Base-by-base conservation (phyloP, 2,113 vertebrate species). In the Phoxinus phoxinus region DNA sequence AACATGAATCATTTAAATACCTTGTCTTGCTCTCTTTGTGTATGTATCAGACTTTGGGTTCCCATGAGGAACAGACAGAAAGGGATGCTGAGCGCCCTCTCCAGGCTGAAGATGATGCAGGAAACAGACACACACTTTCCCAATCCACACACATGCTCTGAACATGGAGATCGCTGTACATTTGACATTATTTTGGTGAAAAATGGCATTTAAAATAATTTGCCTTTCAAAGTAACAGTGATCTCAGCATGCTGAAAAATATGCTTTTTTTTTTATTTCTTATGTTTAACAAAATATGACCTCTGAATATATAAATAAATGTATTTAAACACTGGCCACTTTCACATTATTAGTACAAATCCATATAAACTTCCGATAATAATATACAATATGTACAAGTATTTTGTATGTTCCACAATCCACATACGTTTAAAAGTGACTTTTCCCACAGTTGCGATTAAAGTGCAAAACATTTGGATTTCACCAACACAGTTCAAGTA, bases 381-480 rank as follows among this genome's bases (percentile, higher is more conserved):
- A 48, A 15, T 37, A 15, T 37, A 58, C 19, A 59, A 59, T 59
- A 41, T 59, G 11, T 58, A 61, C 12, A 61, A 17, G 0, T 25
- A n/a, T 35, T 56, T 77, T 35, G 17, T 32, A 32, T 3, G 6
- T 77, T 37, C 10, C 30, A 56, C 9, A 56, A 35, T 56, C 4
- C 72, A 30, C 30, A 30, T 46, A 19, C 19, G 41, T 79, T 32
- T n/a, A 80, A 59, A 48, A 46, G n/a, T 19, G 7, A 37, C 37
- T 19, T 12, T 61, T 78, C 41, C 32, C 32, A 84, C 74, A 51
- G 12, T 17, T 65, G 46, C 12, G 51, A 11, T 12, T 37, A 61
- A 48, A 72, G 76, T 56, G 25, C 48, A 86, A 67, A 59, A 78
- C 61, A 65, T 44, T 81, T 61, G 25, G 25, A 53, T 75, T 51